These are phyloP conservation scores for Gnathonemus longibarbis DNA, from an alignment of 2,113 vertebrate species.

Conservation along the genomic window DNA sequence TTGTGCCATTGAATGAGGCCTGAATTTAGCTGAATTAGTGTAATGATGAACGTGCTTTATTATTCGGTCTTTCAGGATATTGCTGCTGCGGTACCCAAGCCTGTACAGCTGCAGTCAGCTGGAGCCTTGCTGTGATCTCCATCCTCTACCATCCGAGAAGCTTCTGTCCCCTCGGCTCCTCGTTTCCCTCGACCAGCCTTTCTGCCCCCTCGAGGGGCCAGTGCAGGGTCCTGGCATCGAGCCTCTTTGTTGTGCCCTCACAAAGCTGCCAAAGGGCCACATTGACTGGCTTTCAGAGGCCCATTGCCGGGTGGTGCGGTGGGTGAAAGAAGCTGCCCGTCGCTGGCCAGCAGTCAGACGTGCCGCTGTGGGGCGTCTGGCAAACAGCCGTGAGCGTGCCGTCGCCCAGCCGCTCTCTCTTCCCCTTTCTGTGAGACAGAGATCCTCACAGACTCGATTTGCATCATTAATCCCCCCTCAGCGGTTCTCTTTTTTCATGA, in stretches of 20 bases:
- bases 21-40: not conserved
- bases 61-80: not conserved
- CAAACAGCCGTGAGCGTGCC: not conserved
- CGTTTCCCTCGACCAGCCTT: not conserved
- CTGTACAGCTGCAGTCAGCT: not conserved
- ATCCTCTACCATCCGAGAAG: not conserved
- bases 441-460: not conserved
- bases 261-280: not conserved
- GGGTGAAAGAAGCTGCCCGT: not conserved
- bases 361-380: not conserved
- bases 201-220: not conserved
- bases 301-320: not conserved
- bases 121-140: not conserved
- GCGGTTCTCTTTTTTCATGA: not conserved
- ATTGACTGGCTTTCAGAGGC: not conserved
- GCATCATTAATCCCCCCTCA: not conserved
- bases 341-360: not conserved
- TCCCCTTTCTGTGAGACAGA: not conserved
- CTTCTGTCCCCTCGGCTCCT: not conserved
- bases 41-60: not conserved
- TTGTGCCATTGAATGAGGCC: not conserved
- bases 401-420: not conserved
- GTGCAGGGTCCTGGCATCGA: not conserved
- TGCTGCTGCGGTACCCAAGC: not conserved
- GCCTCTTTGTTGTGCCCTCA: not conserved